phyloP scores from a whole-genome alignment of 1,140 invertebrate genomes.

The Heliothis subflexa region DNA sequence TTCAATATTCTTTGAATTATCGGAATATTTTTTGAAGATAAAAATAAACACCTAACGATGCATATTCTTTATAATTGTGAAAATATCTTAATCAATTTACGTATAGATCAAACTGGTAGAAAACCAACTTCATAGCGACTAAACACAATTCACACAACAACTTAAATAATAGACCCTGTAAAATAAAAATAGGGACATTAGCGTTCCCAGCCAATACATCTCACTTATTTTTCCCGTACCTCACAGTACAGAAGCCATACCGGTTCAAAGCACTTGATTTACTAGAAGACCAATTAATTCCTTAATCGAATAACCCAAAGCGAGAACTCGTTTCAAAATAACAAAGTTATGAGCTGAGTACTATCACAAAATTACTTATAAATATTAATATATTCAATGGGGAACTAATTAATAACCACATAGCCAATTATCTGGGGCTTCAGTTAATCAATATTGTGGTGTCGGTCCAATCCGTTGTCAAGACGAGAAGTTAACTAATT shows the following conservation, averaged over 20 bases:
- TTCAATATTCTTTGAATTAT: no score
- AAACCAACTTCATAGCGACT: no score
- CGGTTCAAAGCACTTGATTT: not conserved
- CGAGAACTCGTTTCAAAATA: slow-evolving; percentile 21
- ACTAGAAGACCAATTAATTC: slow-evolving; percentile 28
- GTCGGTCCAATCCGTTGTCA: slow-evolving; percentile 56
- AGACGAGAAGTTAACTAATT: slow-evolving; percentile 76
- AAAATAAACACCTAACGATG: no score
- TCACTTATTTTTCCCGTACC: not conserved
- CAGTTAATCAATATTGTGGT: slow-evolving; percentile 73
- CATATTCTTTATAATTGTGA: no score
- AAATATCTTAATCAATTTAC: no score
- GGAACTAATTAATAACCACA: slow-evolving; percentile 70
- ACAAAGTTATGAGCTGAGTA: slow-evolving; percentile 23
- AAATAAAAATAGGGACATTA: not conserved
- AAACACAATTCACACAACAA: no score
- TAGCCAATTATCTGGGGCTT: slow-evolving; percentile 68
- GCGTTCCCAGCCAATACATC: not conserved
- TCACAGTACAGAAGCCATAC: not conserved
- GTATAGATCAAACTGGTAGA: no score
- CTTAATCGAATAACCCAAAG: slow-evolving; percentile 50
- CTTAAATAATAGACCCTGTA: no score
- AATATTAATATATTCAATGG: slow-evolving; percentile 54
- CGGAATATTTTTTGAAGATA: no score
- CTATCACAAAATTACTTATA: slow-evolving; percentile 42